Conservation (phyloP, 2,888 invertebrate species). For the Steinernema hermaphroditum region DNA sequence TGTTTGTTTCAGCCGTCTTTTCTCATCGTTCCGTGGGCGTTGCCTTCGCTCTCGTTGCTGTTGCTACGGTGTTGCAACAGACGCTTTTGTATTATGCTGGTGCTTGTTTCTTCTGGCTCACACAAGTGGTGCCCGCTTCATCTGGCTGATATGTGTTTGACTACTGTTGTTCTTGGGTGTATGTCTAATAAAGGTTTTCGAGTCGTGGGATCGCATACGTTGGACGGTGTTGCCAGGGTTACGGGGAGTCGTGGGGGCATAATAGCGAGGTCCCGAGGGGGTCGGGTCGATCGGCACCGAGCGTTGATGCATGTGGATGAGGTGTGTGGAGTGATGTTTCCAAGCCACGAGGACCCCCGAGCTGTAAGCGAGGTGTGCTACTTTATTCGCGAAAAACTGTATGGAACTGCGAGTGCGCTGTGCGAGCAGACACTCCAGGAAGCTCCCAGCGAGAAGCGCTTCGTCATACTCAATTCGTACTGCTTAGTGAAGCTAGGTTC, state of each 20-base stretch:
- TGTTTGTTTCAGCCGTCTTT: not conserved
- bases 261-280: not conserved
- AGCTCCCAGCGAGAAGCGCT: constrained; percentile 34
- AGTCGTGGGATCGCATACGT: not conserved
- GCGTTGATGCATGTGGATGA: constrained; percentile 17
- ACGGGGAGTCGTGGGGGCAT: not conserved
- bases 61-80: not conserved
- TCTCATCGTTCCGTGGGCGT: not conserved
- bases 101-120: not conserved
- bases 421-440: constrained; percentile 46
- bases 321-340: constrained; percentile 27
- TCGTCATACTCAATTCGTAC: constrained; percentile 45
- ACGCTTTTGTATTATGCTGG: not conserved
- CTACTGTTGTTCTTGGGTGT: not conserved
- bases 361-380: constrained; percentile 15
- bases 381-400: constrained; percentile 44
- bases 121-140: no score
- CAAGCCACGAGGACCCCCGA: constrained; percentile 12
- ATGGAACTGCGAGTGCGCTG: constrained; percentile 41
- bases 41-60: not conserved
- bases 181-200: not conserved
- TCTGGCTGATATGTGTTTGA: not conserved
- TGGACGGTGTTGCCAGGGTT: constrained; percentile 11
- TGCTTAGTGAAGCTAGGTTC: constrained; percentile 47
- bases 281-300: constrained; percentile 15